These are phyloP conservation scores for Neosilurus hyrtlii DNA, from an alignment of 2,797 vertebrate genomes.

Conservation along the genomic window DNA sequence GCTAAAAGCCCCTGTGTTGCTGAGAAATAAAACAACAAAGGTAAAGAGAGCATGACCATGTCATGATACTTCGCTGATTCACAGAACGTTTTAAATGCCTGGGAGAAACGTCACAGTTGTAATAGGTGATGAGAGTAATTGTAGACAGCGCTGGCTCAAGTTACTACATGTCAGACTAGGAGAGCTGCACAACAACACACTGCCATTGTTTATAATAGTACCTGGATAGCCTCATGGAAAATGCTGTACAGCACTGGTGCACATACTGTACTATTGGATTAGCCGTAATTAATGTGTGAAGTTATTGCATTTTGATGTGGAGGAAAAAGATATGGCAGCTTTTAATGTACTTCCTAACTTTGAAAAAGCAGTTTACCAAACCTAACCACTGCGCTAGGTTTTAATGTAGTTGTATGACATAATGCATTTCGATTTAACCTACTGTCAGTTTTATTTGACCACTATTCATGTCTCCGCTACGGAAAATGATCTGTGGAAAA, in stretches of 20 bases:
- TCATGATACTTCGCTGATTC: slow-evolving; percentile 1
- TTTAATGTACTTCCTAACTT: neutral
- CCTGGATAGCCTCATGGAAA: slow-evolving; percentile 31
- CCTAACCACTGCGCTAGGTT: neutral
- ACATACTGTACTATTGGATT: neutral
- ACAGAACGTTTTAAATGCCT: slow-evolving; percentile 25
- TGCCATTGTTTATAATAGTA: slow-evolving; percentile 22
- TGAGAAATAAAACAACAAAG: neutral
- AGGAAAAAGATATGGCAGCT: neutral
- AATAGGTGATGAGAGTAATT: slow-evolving; percentile 46
- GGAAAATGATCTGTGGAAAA: slow-evolving; percentile 17
- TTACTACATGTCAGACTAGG: slow-evolving; percentile 42
- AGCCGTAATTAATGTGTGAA: neutral
- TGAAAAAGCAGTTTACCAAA: neutral
- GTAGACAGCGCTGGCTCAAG: slow-evolving; percentile 43
- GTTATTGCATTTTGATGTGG: neutral
- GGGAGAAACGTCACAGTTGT: slow-evolving; percentile 35
- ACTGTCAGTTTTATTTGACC: neutral
- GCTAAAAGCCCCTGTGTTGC: slow-evolving; percentile 1
- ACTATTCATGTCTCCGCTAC: neutral
- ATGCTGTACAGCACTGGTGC: neutral
- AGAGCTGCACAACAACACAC: slow-evolving; percentile 32
- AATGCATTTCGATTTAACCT: neutral
- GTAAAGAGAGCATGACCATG: neutral
- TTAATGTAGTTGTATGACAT: neutral